These are phyloP conservation scores for Synanthedon andrenaeformis DNA, from an alignment of 2,888 invertebrate genomes.

Conservation along the genomic window DNA sequence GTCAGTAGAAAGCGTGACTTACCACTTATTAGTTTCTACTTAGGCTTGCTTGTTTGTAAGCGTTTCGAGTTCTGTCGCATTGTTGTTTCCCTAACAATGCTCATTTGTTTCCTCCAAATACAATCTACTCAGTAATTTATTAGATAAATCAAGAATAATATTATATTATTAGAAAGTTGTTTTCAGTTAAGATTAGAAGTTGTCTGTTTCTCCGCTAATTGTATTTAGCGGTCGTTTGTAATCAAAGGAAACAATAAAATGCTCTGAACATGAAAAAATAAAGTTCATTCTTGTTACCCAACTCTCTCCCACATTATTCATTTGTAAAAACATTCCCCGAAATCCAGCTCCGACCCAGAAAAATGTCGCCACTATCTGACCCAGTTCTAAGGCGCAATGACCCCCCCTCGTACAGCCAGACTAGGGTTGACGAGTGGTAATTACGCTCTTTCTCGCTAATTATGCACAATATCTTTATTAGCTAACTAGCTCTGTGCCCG, in stretches of 20 bases:
- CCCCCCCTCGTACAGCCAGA: constrained; percentile 15
- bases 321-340: constrained; percentile 34
- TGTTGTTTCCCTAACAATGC: background rate
- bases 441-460: too few species aligned
- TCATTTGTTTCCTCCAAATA: background rate
- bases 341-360: constrained; percentile 45
- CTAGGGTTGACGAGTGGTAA: background rate
- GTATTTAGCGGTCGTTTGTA: too few species aligned
- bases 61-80: background rate
- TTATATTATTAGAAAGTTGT: too few species aligned
- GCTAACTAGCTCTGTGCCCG: too few species aligned
- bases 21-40: constrained; percentile 9
- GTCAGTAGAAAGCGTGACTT: constrained; percentile 1
- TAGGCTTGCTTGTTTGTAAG: constrained; percentile 4
- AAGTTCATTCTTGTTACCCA: constrained; percentile 8
- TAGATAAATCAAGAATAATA: background rate
- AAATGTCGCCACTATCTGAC: constrained; percentile 53
- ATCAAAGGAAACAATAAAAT: too few species aligned
- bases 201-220: too few species aligned
- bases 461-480: too few species aligned
- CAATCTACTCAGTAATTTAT: background rate
- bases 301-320: constrained; percentile 33
- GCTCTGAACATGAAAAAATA: too few species aligned
- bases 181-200: too few species aligned
- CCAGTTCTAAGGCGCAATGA: constrained; percentile 49